Evolutionary conservation across 2,113 vertebrate species (phyloP).

Genomic region (Microtus richardsoni): DNA sequence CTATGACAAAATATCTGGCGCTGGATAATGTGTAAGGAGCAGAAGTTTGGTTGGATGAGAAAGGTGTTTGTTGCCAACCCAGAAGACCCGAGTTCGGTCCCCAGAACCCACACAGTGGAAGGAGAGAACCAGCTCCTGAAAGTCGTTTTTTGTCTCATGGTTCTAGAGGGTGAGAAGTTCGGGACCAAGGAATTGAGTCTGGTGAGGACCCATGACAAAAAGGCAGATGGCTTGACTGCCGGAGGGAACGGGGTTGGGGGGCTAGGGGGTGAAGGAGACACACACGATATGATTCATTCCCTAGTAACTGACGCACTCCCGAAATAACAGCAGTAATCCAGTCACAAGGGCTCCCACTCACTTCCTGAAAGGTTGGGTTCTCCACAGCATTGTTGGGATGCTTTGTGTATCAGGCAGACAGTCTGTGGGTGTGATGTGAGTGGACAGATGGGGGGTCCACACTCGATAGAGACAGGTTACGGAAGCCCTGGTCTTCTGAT

Average conservation of each 20-base stretch:
- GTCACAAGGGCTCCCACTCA: background rate
- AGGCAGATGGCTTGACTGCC: background rate
- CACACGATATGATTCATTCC: background rate
- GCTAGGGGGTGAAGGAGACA: too few species aligned
- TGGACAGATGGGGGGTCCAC: too few species aligned
- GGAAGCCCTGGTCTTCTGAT: background rate
- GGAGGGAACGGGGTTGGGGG: background rate
- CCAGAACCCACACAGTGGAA: background rate
- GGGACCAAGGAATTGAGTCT: background rate
- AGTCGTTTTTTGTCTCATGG: background rate
- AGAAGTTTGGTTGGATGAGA: background rate
- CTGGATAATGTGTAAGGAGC: background rate
- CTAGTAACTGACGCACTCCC: background rate
- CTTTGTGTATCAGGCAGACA: background rate
- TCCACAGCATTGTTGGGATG: background rate
- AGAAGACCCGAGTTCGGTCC: background rate
- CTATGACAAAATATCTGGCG: background rate
- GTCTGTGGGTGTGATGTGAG: too few species aligned
- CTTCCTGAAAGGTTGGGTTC: background rate
- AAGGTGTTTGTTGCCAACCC: background rate
- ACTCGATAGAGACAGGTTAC: too few species aligned
- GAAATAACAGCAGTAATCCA: background rate
- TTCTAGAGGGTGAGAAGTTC: background rate
- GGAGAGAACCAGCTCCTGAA: background rate
- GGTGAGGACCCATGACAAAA: background rate